Conservation (phyloP, 2,888 invertebrate genomes). For the Carabus problematicus region DNA sequence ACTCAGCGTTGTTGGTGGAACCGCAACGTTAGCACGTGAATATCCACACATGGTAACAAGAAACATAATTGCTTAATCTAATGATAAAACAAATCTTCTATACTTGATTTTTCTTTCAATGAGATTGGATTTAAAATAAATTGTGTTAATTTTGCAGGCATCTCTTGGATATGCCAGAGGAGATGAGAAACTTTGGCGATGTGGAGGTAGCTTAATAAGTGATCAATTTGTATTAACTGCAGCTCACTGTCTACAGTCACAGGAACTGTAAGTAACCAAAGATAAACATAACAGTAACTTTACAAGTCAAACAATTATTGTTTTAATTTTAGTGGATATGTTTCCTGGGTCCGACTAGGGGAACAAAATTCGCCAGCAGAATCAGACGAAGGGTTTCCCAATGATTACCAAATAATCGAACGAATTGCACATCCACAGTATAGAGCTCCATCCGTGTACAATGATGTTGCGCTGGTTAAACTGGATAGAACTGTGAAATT, state of each 20-base stretch:
- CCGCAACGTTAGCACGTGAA: constrained; percentile 44
- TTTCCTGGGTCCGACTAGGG: constrained; percentile 48
- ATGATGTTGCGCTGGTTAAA: constrained; percentile 61
- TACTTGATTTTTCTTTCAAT: no score
- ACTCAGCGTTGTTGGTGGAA: constrained; percentile 45
- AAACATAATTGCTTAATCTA: constrained; percentile 5
- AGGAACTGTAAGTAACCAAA: constrained; percentile 44
- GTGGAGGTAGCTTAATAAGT: constrained; percentile 72
- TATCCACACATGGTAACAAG: constrained; percentile 49
- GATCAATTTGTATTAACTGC: constrained; percentile 68
- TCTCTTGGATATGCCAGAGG: constrained; percentile 44
- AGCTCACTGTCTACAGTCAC: constrained; percentile 64
- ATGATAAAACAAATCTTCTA: background rate
- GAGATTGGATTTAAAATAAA: constrained; percentile 7
- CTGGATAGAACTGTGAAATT: constrained; percentile 52
- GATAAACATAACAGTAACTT: no score
- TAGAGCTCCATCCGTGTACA: constrained; percentile 54
- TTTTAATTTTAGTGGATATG: constrained; percentile 44
- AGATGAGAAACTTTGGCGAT: constrained; percentile 59
- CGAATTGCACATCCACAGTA: constrained; percentile 57
- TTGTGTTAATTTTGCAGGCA: constrained; percentile 39
- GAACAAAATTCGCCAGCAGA: constrained; percentile 45
- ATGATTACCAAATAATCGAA: constrained; percentile 50
- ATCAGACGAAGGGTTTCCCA: constrained; percentile 45
- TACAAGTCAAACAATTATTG: background rate